Conservation (phyloP, 2,888 invertebrate genomes). For the Erpobdella octoculata region DNA sequence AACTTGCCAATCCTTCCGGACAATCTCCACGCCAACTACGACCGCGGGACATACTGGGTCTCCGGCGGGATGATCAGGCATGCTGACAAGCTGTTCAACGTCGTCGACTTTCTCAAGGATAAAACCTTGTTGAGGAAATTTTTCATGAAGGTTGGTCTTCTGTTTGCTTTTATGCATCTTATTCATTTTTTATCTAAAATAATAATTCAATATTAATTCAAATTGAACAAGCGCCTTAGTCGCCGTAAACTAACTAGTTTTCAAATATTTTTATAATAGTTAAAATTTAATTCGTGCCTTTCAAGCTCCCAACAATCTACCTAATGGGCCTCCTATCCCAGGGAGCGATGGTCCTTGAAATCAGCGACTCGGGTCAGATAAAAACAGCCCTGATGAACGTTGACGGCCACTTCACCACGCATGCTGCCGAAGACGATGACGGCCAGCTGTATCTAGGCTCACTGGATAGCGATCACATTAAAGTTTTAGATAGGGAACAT, state of each 20-base stretch:
- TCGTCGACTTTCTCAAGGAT: slow-evolving; percentile 26
- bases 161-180: not conserved
- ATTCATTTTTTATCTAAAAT: not conserved
- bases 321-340: too few relatives aligned
- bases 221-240: too few relatives aligned
- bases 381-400: slow-evolving; percentile 33
- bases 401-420: slow-evolving; percentile 37
- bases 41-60: slow-evolving; percentile 52
- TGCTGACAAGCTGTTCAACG: slow-evolving; percentile 22
- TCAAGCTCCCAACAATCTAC: too few relatives aligned
- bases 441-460: slow-evolving; percentile 50
- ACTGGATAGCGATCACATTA: too few relatives aligned
- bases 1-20: slow-evolving; percentile 63
- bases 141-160: slow-evolving; percentile 27
- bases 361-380: slow-evolving; percentile 30
- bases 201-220: too few relatives aligned
- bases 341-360: slow-evolving; percentile 28
- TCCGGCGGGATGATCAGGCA: slow-evolving; percentile 41
- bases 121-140: slow-evolving; percentile 28
- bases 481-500: too few relatives aligned
- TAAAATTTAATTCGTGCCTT: too few relatives aligned
- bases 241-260: too few relatives aligned
- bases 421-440: slow-evolving; percentile 48
- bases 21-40: slow-evolving; percentile 57
- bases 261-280: not conserved